phyloP scores from a whole-genome alignment of 2,888 invertebrate genomes.

The Eupithecia vulgata region DNA sequence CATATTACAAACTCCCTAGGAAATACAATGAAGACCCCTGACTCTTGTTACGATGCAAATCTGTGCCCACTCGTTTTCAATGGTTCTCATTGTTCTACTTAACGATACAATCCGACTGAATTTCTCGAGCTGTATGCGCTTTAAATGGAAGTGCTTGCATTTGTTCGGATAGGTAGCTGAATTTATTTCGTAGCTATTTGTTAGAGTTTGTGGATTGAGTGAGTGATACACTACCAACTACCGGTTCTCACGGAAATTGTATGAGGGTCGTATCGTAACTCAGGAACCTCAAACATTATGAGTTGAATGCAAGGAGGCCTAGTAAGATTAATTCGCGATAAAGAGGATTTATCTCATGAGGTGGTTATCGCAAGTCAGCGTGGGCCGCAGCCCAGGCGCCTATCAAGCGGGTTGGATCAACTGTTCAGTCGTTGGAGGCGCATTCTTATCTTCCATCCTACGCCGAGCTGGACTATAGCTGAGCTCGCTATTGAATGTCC shows the following conservation, averaged over 20 bases:
- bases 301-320: slow-evolving; percentile 56
- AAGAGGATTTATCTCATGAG: slow-evolving; percentile 69
- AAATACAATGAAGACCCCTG: slow-evolving; percentile 65
- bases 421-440: slow-evolving; percentile 39
- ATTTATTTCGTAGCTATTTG: slow-evolving; percentile 28
- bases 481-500: slow-evolving; percentile 23
- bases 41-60: slow-evolving; percentile 67
- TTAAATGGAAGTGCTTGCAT: slow-evolving; percentile 43
- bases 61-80: slow-evolving; percentile 66
- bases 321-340: slow-evolving; percentile 67
- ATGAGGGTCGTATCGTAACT: slow-evolving; percentile 55
- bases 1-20: slow-evolving; percentile 55
- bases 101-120: slow-evolving; percentile 64
- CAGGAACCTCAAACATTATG: slow-evolving; percentile 50
- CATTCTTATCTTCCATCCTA: slow-evolving; percentile 54
- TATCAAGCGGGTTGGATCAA: slow-evolving; percentile 42
- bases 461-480: slow-evolving; percentile 45
- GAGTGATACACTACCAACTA: slow-evolving; percentile 45
- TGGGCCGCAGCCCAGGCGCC: slow-evolving; percentile 50
- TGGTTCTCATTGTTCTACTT: slow-evolving; percentile 67
- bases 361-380: slow-evolving; percentile 58
- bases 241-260: slow-evolving; percentile 49
- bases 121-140: slow-evolving; percentile 60
- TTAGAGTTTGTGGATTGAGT: background rate
- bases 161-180: slow-evolving; percentile 30